A percentile compares a stretch with the other conserved stretches of the same genome.
Conservation (phyloP, 2,888 invertebrate species). For the Dasypogon diadema region DNA sequence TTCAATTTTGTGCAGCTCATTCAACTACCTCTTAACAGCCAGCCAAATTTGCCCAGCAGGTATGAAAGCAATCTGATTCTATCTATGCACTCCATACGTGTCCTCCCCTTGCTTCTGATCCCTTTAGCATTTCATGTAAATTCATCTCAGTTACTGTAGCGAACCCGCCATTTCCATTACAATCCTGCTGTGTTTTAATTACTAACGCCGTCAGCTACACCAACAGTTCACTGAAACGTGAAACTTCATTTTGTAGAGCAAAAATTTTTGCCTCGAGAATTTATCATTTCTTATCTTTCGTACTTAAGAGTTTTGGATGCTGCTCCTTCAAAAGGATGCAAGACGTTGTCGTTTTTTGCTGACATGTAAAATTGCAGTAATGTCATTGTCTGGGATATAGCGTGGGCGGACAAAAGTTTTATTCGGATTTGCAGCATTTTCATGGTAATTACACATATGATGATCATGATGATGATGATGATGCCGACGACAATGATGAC, state of each 20-base stretch:
- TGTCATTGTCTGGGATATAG: too few relatives aligned
- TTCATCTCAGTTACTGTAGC: not conserved
- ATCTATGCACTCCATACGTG: too few relatives aligned
- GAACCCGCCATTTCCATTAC: not conserved
- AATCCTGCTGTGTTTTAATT: conserved; percentile 8
- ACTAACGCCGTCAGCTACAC: conserved; percentile 26
- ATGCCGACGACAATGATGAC: too few relatives aligned
- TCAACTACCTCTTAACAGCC: not conserved
- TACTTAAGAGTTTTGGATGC: not conserved
- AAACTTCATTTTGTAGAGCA: conserved; percentile 11
- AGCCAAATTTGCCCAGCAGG: conserved; percentile 25
- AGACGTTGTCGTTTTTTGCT: too few relatives aligned
- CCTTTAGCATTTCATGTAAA: not conserved
- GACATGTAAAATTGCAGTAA: too few relatives aligned
- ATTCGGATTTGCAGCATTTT: too few relatives aligned
- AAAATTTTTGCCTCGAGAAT: conserved; percentile 23
- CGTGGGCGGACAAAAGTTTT: too few relatives aligned
- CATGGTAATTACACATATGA: too few relatives aligned
- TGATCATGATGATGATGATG: too few relatives aligned
- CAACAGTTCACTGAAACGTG: conserved; percentile 19
- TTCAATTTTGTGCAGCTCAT: conserved; percentile 19
- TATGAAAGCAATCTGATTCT: conserved; percentile 11
- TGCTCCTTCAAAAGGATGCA: too few relatives aligned
- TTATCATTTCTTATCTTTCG: not conserved
- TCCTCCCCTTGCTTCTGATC: not conserved